A percentile compares a stretch with the other conserved stretches of the same genome.
Evolutionary conservation across 2,113 vertebrate species (phyloP).

Genomic region (Tenebrosternarchus preto): DNA sequence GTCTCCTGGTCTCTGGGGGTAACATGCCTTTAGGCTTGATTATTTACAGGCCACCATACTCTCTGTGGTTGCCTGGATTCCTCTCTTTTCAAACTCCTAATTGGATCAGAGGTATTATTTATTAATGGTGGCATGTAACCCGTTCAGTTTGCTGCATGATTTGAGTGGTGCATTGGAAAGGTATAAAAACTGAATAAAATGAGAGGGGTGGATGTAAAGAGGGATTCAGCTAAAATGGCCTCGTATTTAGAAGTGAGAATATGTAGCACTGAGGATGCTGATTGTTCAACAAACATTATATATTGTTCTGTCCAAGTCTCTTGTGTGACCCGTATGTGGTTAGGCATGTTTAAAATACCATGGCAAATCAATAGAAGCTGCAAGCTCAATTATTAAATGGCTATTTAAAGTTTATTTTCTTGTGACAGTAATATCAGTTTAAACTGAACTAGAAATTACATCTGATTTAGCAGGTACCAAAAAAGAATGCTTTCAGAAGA

Average conservation of each 20-base stretch:
- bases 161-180: slow-evolving; percentile 66
- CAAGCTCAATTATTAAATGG: neutral
- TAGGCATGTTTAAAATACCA: neutral
- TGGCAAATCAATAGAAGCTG: neutral
- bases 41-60: slow-evolving; percentile 72
- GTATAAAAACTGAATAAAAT: slow-evolving; percentile 30
- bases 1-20: slow-evolving; percentile 72
- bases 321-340: neutral
- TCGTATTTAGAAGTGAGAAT: slow-evolving; percentile 11
- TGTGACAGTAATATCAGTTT: neutral
- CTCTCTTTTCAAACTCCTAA: slow-evolving; percentile 67
- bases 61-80: slow-evolving; percentile 66
- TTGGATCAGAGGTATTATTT: slow-evolving; percentile 75
- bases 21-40: slow-evolving; percentile 69
- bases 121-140: slow-evolving; percentile 71
- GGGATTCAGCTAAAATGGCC: slow-evolving; percentile 13
- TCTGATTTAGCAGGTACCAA: neutral
- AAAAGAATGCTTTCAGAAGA: too few relatives aligned
- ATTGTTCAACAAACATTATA: slow-evolving; percentile 13
- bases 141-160: slow-evolving; percentile 66
- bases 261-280: slow-evolving; percentile 9
- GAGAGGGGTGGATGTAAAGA: slow-evolving; percentile 7
- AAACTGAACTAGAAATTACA: neutral
- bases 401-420: neutral
- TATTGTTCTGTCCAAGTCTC: neutral